Base-by-base conservation (phyloP, 2,113 vertebrate genomes). In the Theropithecus gelada region DNA sequence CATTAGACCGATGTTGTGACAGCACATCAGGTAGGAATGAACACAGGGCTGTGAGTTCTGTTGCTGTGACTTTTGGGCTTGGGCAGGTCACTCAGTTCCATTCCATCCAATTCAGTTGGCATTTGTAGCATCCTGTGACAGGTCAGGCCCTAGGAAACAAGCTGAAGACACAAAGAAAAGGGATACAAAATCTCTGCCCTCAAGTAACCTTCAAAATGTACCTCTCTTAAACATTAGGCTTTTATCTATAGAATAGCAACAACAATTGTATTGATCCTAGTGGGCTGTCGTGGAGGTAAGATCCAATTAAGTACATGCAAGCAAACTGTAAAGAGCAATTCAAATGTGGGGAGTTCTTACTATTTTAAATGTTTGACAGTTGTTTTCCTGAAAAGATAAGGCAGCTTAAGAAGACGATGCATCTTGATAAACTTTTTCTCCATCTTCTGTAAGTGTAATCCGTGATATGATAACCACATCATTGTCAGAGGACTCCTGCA, bases 351-450 rank as follows among this genome's bases (percentile, higher is more conserved):
- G 70, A 73, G 40, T 38, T 87, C 84, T 96, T 55, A 59, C 94
- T 92, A 66, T 95, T 97, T 97, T 94, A 95, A 97, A 80, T 81
- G 61, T 82, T 93, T 96, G 87, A 84, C 89, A 79, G 45, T 91
- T 96, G 72, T 94, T 84, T 92, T 90, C 79, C 73, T 52, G 18
- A 94, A 96, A 97, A 94, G 76, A 93, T 73, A 87, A 95, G 92
- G 76, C 92, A 72, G 70, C 83, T 76, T 57, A 83, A 40, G 88
- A 92, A 93, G 84, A 94, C 13, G 35, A 87, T 83, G 23, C 23
- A 50, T 88, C 90, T 97, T 55, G 6, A 45, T 93, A 82, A 95
- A 96, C n/a, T 84, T 97, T 92, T 70, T 48, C 52, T 96, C 76
- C n/a, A 73, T 90, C 81, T 79, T 93, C 90, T 78, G 1, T 48